Conservation (phyloP, 2,113 vertebrate genomes). For the Archocentrus centrarchus region DNA sequence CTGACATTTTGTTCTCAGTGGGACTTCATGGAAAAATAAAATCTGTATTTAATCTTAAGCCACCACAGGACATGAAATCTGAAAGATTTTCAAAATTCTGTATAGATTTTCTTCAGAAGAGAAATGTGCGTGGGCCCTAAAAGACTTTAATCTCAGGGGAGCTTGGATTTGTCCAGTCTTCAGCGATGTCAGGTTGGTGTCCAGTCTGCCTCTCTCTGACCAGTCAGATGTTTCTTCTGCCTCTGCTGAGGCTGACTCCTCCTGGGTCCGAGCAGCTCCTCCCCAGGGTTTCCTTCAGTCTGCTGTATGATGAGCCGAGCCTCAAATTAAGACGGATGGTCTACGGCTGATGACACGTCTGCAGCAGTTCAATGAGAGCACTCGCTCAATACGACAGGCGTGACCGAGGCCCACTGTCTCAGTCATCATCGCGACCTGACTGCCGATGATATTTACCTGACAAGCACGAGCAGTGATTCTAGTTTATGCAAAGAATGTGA, state of each 20-base stretch:
- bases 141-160: background rate
- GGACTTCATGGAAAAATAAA: background rate
- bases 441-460: slow-evolving; percentile 1
- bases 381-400: slow-evolving; percentile 40
- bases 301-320: background rate
- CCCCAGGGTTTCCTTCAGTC: background rate
- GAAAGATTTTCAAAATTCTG: too few relatives aligned
- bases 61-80: background rate
- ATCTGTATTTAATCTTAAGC: background rate
- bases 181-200: background rate
- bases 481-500: background rate
- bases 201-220: background rate
- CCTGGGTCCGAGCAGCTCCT: background rate
- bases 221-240: slow-evolving; percentile 15
- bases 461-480: background rate
- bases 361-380: slow-evolving; percentile 23
- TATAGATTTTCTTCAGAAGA: too few relatives aligned
- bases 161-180: background rate
- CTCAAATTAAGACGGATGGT: slow-evolving; percentile 31
- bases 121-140: too few relatives aligned
- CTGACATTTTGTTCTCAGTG: too few relatives aligned
- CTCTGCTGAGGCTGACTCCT: background rate
- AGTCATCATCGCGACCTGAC: background rate
- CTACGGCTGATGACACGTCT: background rate
- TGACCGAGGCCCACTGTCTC: slow-evolving; percentile 3